These are phyloP conservation scores for Perognathus longimembris DNA, from an alignment of 2,113 vertebrate genomes.

Conservation along the genomic window DNA sequence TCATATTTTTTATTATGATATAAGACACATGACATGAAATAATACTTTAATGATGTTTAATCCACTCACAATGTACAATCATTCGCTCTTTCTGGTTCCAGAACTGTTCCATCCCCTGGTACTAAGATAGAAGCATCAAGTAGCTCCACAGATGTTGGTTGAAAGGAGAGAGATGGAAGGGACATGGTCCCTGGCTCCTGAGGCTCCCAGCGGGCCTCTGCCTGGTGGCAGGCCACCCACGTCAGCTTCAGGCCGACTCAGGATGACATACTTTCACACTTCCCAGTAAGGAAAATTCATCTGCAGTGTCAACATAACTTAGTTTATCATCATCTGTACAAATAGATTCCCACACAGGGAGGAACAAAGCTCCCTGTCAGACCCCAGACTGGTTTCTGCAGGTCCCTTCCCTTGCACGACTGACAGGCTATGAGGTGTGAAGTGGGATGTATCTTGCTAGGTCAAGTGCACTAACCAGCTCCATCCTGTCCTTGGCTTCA, in stretches of 20 bases:
- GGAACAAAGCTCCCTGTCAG: not conserved
- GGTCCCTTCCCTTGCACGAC: not conserved
- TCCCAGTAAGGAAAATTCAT: not conserved
- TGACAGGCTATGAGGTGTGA: not conserved
- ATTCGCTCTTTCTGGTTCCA: not conserved
- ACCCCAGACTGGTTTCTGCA: not conserved
- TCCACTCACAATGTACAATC: not conserved
- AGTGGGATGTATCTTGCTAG: not conserved
- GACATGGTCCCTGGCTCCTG: not conserved
- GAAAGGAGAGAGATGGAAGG: not conserved
- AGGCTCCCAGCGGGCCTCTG: not conserved
- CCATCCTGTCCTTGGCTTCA: not conserved
- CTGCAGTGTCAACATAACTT: not conserved
- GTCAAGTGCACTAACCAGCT: not conserved
- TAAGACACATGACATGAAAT: not conserved
- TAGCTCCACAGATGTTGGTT: not conserved
- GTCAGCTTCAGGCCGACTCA: not conserved
- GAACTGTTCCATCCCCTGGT: not conserved
- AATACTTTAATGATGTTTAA: not conserved
- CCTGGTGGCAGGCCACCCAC: fast-evolving
- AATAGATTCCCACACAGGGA: not conserved
- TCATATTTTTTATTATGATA: not conserved
- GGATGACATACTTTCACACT: not conserved
- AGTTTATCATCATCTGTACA: not conserved
- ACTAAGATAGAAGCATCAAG: not conserved